Evolutionary conservation across 2,888 invertebrate genomes (phyloP).

Genomic region (Plagiodera versicolora): DNA sequence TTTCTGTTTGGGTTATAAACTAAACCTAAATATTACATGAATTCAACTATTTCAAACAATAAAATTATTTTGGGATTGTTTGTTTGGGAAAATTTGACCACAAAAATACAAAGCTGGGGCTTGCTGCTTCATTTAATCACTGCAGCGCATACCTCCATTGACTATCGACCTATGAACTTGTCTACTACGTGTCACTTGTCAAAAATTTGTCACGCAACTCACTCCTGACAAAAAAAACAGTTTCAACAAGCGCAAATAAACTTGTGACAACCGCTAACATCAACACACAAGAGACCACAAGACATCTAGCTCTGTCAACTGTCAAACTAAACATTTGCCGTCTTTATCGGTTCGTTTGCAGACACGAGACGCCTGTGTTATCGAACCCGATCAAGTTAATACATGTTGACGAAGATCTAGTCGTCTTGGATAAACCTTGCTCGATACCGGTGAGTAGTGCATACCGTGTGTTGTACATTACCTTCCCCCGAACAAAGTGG

Average conservation of each 20-base stretch:
- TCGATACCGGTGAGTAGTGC: constrained; percentile 79
- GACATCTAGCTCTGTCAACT: constrained; percentile 17
- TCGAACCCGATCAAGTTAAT: constrained; percentile 79
- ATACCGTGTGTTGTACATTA: background rate
- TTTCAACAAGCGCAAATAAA: background rate
- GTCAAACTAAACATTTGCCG: constrained; percentile 28
- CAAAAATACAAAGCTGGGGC: too few species aligned
- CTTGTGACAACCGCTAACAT: background rate
- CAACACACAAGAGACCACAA: constrained; percentile 11
- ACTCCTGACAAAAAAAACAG: too few species aligned
- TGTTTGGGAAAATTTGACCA: too few species aligned
- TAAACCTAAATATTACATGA: too few species aligned
- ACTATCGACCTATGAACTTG: too few species aligned
- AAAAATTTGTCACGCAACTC: too few species aligned
- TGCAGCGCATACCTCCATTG: too few species aligned
- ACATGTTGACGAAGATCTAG: constrained; percentile 79
- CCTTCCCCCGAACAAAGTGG: background rate
- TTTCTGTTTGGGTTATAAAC: too few species aligned
- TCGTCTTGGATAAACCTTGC: constrained; percentile 89
- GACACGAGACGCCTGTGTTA: constrained; percentile 87
- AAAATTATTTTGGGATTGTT: too few species aligned
- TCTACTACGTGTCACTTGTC: too few species aligned
- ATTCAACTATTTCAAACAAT: too few species aligned
- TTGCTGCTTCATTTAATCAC: too few species aligned
- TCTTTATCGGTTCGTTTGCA: constrained; percentile 52